A percentile compares a stretch with the other conserved stretches of the same genome.
Conservation (phyloP, 1,140 invertebrate species). For the Drosophila truncata region DNA sequence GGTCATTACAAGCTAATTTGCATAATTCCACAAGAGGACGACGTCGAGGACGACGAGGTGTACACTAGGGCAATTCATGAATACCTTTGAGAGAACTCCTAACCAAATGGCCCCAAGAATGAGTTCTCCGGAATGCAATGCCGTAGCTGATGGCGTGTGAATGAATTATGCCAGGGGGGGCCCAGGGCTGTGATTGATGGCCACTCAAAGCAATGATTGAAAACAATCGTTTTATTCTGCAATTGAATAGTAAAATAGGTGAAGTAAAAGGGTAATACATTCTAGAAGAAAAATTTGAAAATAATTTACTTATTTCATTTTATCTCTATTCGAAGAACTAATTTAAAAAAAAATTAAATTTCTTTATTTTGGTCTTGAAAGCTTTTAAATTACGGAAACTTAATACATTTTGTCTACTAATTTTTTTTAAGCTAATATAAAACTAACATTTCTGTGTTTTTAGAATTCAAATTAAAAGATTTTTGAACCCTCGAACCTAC, state of each 20-base stretch:
- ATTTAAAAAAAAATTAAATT: too few species aligned
- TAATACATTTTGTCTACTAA: too few species aligned
- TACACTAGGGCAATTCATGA: conserved; percentile 10
- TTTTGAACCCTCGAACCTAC: too few species aligned
- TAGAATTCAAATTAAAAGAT: too few species aligned
- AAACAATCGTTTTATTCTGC: neutral
- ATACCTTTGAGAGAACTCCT: conserved; percentile 21
- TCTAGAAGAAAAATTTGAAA: neutral
- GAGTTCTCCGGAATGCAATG: conserved; percentile 8
- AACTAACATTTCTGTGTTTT: too few species aligned
- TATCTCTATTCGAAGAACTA: too few species aligned
- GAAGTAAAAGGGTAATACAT: neutral
- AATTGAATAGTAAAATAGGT: neutral
- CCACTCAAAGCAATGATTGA: conserved; percentile 9
- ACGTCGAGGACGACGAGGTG: neutral
- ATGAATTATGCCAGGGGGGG: conserved; percentile 26
- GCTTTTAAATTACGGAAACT: too few species aligned
- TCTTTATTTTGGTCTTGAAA: too few species aligned
- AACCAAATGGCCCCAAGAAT: conserved; percentile 10
- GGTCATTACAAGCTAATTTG: conserved; percentile 27
- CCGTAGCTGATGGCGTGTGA: conserved; percentile 33
- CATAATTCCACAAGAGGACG: conserved; percentile 26
- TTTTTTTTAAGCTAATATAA: too few species aligned
- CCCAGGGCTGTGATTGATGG: conserved; percentile 21
- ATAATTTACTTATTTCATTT: neutral